A percentile compares a stretch with the other conserved stretches of the same genome.
phyloP scores from a whole-genome alignment of 1,140 invertebrate species.

The Metaphire vulgaris region DNA sequence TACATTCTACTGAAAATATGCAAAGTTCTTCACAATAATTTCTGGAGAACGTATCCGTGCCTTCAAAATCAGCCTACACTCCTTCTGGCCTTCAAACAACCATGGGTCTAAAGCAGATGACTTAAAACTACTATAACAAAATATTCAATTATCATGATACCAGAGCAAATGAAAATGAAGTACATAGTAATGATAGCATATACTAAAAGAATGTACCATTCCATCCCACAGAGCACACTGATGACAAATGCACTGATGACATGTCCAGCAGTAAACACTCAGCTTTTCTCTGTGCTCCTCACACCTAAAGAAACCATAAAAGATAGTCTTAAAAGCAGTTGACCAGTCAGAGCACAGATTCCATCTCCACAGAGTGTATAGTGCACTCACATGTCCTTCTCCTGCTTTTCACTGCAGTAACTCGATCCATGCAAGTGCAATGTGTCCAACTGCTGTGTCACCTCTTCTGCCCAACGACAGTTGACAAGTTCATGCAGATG shows the following conservation, averaged over 20 bases:
- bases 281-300: conserved; percentile 75
- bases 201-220: too few species aligned
- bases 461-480: conserved; percentile 89
- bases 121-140: too few species aligned
- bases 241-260: conserved; percentile 81
- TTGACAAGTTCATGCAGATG: conserved; percentile 87
- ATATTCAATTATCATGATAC: too few species aligned
- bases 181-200: too few species aligned
- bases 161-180: too few species aligned
- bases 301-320: conserved; percentile 56
- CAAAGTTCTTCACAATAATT: too few species aligned
- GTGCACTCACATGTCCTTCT: conserved; percentile 55
- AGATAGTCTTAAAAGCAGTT: conserved; percentile 43
- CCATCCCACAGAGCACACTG: conserved; percentile 89
- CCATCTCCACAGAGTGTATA: neutral
- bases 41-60: too few species aligned
- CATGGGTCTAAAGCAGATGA: too few species aligned
- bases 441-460: conserved; percentile 83
- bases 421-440: conserved; percentile 58
- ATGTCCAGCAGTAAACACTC: conserved; percentile 86
- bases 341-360: neutral
- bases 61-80: too few species aligned
- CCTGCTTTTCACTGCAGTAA: conserved; percentile 35
- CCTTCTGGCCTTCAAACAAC: too few species aligned
- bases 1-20: too few species aligned